A percentile compares a stretch with the other conserved stretches of the same genome.
phyloP scores from a whole-genome alignment of 1,140 invertebrate species.

The Phthorimaea operculella region DNA sequence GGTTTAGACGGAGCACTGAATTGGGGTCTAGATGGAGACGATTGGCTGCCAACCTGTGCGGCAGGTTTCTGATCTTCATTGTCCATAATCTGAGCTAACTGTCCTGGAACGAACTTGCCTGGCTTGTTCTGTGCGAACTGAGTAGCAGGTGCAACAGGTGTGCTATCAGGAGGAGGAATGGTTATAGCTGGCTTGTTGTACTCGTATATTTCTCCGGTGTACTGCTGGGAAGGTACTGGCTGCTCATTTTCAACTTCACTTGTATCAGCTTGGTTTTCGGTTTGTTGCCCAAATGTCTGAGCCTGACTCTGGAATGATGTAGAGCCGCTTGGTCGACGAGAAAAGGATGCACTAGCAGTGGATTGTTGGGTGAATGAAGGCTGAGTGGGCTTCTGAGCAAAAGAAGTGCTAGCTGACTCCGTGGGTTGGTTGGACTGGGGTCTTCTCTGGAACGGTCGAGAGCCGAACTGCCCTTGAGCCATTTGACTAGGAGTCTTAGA shows the following conservation, averaged over 20 bases:
- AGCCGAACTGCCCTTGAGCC: slow-evolving; percentile 2
- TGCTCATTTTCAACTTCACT: background rate
- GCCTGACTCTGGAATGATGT: background rate
- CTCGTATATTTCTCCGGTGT: slow-evolving; percentile 27
- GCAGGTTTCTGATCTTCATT: background rate
- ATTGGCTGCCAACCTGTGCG: slow-evolving; percentile 2
- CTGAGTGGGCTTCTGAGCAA: slow-evolving; percentile 12
- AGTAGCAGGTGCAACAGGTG: slow-evolving; percentile 5
- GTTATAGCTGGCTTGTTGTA: slow-evolving; percentile 29
- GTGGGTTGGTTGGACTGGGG: slow-evolving; percentile 12
- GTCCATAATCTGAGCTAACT: background rate
- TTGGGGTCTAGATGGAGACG: slow-evolving; percentile 11
- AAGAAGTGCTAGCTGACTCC: slow-evolving; percentile 1
- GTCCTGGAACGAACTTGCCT: background rate
- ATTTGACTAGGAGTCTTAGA: slow-evolving; percentile 14
- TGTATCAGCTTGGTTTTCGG: background rate
- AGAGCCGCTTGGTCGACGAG: background rate
- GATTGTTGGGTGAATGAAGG: slow-evolving; percentile 2
- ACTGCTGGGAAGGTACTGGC: slow-evolving; percentile 17
- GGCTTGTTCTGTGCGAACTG: slow-evolving; percentile 7
- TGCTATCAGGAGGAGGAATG: slow-evolving; percentile 15
- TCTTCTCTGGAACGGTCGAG: slow-evolving; percentile 7
- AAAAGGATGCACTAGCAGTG: background rate
- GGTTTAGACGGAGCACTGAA: slow-evolving; percentile 12
- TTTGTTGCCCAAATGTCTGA: slow-evolving; percentile 8